Percentiles rank a stretch among this genome's conserved stretches.
These are phyloP conservation scores for Cavia porcellus DNA, from an alignment of 2,113 vertebrate genomes.

Conservation along the genomic window DNA sequence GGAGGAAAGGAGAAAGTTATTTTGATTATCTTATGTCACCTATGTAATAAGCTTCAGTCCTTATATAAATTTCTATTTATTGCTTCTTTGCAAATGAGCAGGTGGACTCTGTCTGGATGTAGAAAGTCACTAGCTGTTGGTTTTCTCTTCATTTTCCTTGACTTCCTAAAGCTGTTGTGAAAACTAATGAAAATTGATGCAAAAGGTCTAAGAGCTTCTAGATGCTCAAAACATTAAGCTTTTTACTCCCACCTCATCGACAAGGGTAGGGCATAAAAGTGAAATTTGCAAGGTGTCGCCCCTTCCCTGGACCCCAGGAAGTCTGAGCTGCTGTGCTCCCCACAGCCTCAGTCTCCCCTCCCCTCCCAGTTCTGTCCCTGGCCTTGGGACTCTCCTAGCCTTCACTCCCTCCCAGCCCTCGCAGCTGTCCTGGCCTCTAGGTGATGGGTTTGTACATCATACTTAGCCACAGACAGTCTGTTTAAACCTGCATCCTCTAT, in stretches of 20 bases:
- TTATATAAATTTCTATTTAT: not conserved
- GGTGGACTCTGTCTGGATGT: not conserved
- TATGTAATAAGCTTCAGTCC: not conserved
- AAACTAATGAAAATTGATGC: not conserved
- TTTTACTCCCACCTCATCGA: not conserved
- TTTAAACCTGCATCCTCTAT: slow-evolving; percentile 52
- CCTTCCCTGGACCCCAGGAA: not conserved
- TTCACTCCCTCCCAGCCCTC: not conserved
- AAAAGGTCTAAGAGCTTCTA: not conserved
- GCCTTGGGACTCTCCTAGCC: not conserved
- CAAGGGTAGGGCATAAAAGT: not conserved
- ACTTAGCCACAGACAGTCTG: slow-evolving; percentile 63
- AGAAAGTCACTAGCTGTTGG: not conserved
- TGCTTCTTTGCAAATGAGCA: not conserved
- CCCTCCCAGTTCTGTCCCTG: not conserved
- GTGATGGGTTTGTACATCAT: slow-evolving; percentile 58
- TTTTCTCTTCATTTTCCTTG: slow-evolving; percentile 1
- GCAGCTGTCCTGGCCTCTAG: not conserved
- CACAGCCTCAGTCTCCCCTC: not conserved
- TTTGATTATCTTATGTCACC: not conserved
- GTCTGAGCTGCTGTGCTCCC: not conserved
- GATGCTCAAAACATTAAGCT: not conserved
- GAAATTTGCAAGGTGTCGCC: not conserved
- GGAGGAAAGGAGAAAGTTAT: not conserved
- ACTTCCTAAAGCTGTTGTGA: slow-evolving; percentile 1